phyloP scores from a whole-genome alignment of 2,888 invertebrate species.

The Dicranocentrus wangi region DNA sequence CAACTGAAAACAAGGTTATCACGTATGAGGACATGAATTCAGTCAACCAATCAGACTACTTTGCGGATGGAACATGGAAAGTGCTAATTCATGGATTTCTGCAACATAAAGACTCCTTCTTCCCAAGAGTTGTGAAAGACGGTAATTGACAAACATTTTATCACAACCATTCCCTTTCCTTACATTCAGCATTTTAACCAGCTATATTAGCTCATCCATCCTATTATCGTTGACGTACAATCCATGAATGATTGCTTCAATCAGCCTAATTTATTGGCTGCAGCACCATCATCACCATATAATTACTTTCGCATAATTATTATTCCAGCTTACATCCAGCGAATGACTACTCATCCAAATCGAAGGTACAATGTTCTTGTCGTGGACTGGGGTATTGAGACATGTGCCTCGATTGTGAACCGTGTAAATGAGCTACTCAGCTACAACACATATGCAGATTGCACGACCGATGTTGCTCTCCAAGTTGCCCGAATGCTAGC shows the following conservation, averaged over 20 bases:
- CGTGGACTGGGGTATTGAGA: slow-evolving; percentile 51
- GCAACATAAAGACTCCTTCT: slow-evolving; percentile 39
- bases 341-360: slow-evolving; percentile 30
- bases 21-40: slow-evolving; percentile 2
- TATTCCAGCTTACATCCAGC: slow-evolving; percentile 38
- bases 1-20: slow-evolving; percentile 31
- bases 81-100: slow-evolving; percentile 49
- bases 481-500: slow-evolving; percentile 38
- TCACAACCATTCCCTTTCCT: neutral
- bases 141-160: slow-evolving; percentile 15
- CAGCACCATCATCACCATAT: too few species aligned
- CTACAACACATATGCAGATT: slow-evolving; percentile 43
- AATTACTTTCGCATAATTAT: neutral
- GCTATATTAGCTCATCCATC: too few species aligned
- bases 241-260: too few species aligned
- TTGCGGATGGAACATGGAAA: slow-evolving; percentile 31
- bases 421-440: slow-evolving; percentile 30
- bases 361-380: slow-evolving; percentile 34
- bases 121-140: slow-evolving; percentile 33
- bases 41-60: slow-evolving; percentile 12
- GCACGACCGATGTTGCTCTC: slow-evolving; percentile 34
- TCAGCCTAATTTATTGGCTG: too few species aligned
- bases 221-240: too few species aligned
- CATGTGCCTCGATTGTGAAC: slow-evolving; percentile 31
- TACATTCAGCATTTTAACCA: neutral